Percentiles rank a stretch among this genome's conserved stretches.
Evolutionary conservation across 1,140 invertebrate genomes (phyloP).

Genomic region (Drosophila kohkoa): DNA sequence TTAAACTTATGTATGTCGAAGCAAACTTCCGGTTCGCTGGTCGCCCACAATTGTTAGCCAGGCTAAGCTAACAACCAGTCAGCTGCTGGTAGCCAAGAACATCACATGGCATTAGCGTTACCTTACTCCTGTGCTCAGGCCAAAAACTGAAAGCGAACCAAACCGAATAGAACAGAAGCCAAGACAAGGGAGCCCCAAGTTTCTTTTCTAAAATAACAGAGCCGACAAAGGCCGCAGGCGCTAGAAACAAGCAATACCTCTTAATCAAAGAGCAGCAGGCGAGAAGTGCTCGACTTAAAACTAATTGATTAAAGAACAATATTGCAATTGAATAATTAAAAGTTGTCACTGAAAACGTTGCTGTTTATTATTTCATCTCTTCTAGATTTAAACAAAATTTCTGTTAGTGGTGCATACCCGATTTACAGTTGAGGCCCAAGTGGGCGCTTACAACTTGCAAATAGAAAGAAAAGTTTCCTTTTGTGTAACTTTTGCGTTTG

Average conservation of each 20-base stretch:
- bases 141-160: background rate
- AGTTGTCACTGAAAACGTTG: too few relatives aligned
- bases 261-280: background rate
- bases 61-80: constrained; percentile 4
- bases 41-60: constrained; percentile 35
- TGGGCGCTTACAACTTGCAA: constrained; percentile 31
- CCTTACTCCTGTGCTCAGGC: constrained; percentile 6
- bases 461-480: constrained; percentile 74
- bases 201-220: constrained; percentile 71
- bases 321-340: too few relatives aligned
- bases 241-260: constrained; percentile 32
- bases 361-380: too few relatives aligned
- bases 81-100: constrained; percentile 10
- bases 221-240: constrained; percentile 39
- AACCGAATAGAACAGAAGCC: constrained; percentile 34
- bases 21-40: constrained; percentile 63
- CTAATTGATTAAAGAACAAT: background rate
- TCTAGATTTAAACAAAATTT: too few relatives aligned
- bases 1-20: constrained; percentile 67
- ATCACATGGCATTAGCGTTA: constrained; percentile 4
- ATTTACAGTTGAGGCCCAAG: background rate
- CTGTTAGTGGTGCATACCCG: constrained; percentile 13
- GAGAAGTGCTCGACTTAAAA: background rate
- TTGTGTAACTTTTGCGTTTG: constrained; percentile 81
- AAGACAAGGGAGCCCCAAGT: constrained; percentile 66